Evolutionary conservation across 92 coral and sea anemone species (phyloP), one percentile per base, ranked within the genome.

Genomic region (Siderastrea siderea): DNA sequence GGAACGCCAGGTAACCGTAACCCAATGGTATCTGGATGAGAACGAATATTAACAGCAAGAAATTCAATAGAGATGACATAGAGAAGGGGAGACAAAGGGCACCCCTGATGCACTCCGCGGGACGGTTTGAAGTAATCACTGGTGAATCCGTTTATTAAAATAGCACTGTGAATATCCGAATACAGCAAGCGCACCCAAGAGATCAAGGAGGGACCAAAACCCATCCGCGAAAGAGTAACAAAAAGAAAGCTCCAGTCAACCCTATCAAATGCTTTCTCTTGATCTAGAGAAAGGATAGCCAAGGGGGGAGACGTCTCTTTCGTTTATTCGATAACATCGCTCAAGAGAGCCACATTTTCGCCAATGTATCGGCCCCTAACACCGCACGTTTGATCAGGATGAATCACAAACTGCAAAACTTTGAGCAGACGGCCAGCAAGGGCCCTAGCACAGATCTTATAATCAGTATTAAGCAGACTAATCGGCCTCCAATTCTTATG

Each of bases 181-280:
- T 93, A 93, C 12, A 93, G 78, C 3, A 88, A 63, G 8, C 12
- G 26, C 4, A 83, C 77, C 93, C 96, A 93, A 1, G 7, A 0
- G 2, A 79, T 14, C 19, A 87, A 93, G 8, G 80, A 63, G 47
- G 91, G 88, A 0, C 96, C 93, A 68, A 93, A 87, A 1, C 92
- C 90, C 93, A 93, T 72, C 1, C 14, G 51, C 5, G 13, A 38
- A 3, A 93, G 83, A 6, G 72, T 87, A 4, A 44, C 17, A n/a
- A 83, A 11, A 7, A 93, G 47, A 43, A 75, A 93, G 3, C 38
- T 47, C 92, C 92, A 90, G 45, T 93, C 94, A 0, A 93, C 94
- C 0, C 91, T 57, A 65, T 90, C 92, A 12, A 93, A 86, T 11
- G 96, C 93, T 50, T 90, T 93, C 75, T 90, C 91, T 19, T 90